Conservation (phyloP, 2,797 vertebrate genomes). For the Sparus aurata region DNA sequence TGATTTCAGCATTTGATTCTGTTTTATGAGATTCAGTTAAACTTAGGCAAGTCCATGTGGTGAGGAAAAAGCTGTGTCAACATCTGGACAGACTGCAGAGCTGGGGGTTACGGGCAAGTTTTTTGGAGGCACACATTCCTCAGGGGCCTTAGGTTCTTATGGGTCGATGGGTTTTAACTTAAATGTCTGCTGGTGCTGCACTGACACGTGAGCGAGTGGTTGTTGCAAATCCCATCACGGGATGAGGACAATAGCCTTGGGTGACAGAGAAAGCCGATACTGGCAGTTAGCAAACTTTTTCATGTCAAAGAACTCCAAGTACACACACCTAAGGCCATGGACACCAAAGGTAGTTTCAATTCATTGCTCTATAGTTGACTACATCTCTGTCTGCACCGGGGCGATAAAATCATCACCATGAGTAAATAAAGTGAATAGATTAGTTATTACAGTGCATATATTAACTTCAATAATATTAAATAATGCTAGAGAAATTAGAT, state of each 20-base stretch:
- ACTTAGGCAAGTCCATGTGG: neutral
- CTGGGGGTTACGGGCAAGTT: neutral
- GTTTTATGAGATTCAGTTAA: neutral
- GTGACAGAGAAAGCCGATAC: neutral
- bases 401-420: neutral
- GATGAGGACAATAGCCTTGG: constrained; percentile 19
- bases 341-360: neutral
- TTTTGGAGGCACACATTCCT: constrained; percentile 17
- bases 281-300: neutral
- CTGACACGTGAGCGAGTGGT: neutral
- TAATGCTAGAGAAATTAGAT: constrained; percentile 2
- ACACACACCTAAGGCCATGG: neutral
- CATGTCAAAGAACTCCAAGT: neutral
- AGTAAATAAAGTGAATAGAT: neutral
- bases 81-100: constrained; percentile 32
- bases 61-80: constrained; percentile 29
- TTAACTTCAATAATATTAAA: neutral
- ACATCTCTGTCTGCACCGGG: neutral
- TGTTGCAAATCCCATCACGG: neutral
- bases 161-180: neutral
- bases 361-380: neutral
- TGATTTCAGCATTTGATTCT: neutral
- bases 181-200: neutral
- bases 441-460: neutral
- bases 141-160: neutral